Percentiles rank a stretch among this genome's conserved stretches.
phyloP scores from a whole-genome alignment of 2,113 vertebrate species.

The Gasterosteus nipponicus region DNA sequence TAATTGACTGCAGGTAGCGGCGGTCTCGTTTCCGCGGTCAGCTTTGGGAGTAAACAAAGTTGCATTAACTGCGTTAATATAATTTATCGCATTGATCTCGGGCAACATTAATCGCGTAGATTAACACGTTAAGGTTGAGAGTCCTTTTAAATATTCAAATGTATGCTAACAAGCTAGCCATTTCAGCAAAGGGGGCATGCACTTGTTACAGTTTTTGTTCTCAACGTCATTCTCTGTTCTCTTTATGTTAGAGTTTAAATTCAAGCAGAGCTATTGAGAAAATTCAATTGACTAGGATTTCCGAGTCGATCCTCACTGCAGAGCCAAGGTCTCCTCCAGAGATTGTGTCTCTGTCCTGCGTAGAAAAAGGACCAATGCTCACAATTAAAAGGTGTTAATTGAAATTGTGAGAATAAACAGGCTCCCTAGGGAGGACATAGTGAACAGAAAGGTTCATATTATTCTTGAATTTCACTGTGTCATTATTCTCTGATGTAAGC shows the following conservation, averaged over 20 bases:
- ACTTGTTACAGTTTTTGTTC: neutral
- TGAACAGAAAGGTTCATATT: conserved; percentile 47
- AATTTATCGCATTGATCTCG: too few species aligned
- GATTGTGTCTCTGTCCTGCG: conserved; percentile 37
- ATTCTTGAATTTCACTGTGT: conserved; percentile 49
- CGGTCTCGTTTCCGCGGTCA: too few species aligned
- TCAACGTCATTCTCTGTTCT: neutral
- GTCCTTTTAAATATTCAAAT: neutral
- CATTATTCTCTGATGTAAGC: conserved; percentile 52
- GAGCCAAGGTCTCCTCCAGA: conserved; percentile 2
- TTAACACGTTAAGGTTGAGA: too few species aligned
- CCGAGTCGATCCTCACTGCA: neutral
- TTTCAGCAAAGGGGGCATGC: too few species aligned
- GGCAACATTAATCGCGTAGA: too few species aligned
- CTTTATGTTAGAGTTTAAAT: neutral
- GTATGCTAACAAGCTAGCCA: neutral
- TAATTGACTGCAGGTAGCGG: too few species aligned
- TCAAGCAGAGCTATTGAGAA: neutral
- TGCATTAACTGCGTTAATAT: too few species aligned
- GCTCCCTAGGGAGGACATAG: conserved; percentile 57
- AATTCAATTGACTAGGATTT: neutral
- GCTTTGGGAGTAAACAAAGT: too few species aligned
- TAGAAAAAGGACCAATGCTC: conserved; percentile 36
- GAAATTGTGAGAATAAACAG: conserved; percentile 41
- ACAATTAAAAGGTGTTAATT: conserved; percentile 65